Base-by-base conservation (phyloP, 1,140 invertebrate species). In the Aphelenchoides fujianensis region DNA sequence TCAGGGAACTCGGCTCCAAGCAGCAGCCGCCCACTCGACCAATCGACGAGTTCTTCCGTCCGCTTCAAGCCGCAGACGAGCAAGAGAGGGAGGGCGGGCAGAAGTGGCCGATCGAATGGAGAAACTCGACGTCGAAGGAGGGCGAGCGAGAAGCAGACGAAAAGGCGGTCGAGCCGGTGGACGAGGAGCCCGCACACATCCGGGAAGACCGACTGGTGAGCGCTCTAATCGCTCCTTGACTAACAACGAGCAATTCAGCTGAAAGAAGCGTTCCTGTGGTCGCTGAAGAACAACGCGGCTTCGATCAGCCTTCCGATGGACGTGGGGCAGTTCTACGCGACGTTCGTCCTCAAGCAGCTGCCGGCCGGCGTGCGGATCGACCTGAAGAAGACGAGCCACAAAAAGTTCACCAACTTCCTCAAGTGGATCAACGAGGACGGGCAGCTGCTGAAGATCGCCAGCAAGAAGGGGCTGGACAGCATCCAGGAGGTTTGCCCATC, bases 301-400 rank as follows among this genome's bases (percentile, higher is more conserved):
- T 34, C 52, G 30, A 34, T 59, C 2, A 37, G 27, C 35, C 69
- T 80, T 7, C 76, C 78, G 3, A 79, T 78, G 19, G 76, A 78
- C 61, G 76, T 59, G 1, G 76, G 76, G 27, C 76, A 78, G 57
- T 78, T 78, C 27, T 78, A 78, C 28, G 76, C 76, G 5, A 76
- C 19, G 19, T 70, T 48, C 52, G 48, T 78, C 3, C 28, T 78
- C 9, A 79, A 74, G 34, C 61, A 55, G 35, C 48, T 78, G 3
- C 76, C 76, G 23, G 27, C 37, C 23, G 76, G 68, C 12, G 35
- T 30, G 12, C 71, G 35, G 53, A 34, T 78, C 31, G 78, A 78
- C 28, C 57, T 78, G 23, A 78, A 78, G 37, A 79, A 77, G 23
- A 78, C 76, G 19, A 34, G 37, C n/a, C 80, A 35, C 35, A 79